phyloP scores from a whole-genome alignment of 2,888 invertebrate genomes.

The Steromphala cineraria region DNA sequence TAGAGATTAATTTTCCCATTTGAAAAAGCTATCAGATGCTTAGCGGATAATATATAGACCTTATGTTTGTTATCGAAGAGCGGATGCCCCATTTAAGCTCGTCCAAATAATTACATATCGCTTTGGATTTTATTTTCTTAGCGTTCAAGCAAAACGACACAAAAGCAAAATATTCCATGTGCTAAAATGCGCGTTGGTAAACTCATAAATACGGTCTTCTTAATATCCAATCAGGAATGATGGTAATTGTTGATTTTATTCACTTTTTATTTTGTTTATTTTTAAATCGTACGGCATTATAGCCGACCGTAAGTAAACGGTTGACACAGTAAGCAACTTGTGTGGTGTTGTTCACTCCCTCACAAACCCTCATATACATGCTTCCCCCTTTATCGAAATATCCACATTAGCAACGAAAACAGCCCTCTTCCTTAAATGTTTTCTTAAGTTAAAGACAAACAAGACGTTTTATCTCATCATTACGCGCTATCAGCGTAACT shows the following conservation, averaged over 20 bases:
- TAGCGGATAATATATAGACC: background rate
- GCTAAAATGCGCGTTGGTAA: background rate
- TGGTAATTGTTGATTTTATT: background rate
- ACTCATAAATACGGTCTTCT: background rate
- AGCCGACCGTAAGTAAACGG: background rate
- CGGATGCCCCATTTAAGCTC: background rate
- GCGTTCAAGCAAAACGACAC: background rate
- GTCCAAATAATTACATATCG: conserved; percentile 9
- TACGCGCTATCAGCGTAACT: background rate
- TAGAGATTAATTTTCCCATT: background rate
- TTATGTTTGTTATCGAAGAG: background rate
- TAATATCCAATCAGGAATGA: background rate
- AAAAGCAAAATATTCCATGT: background rate
- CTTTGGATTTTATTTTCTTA: conserved; percentile 8
- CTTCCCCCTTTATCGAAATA: background rate
- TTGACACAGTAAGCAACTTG: background rate
- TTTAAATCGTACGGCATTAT: background rate
- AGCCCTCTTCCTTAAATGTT: background rate
- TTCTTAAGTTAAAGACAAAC: background rate
- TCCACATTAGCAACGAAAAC: background rate
- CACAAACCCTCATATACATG: background rate
- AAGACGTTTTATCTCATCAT: background rate
- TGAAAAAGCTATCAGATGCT: background rate
- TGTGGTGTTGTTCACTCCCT: background rate
- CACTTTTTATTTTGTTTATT: conserved; percentile 1